Base-by-base conservation (phyloP, 2,888 invertebrate species). In the Drosophila infuscata region DNA sequence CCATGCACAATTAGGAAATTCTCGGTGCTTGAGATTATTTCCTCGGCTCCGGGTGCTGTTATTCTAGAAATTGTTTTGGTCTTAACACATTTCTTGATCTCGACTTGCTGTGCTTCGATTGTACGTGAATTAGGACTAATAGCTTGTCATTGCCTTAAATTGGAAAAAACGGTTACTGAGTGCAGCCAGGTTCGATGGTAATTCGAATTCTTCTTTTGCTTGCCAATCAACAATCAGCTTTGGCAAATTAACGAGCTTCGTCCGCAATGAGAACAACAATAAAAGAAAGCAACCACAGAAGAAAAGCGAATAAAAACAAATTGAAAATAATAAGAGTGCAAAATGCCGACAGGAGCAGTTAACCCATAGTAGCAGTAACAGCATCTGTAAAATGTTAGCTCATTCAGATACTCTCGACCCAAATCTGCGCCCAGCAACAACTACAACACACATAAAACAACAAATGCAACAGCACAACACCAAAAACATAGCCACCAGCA, bases 381-480 rank as follows among this genome's bases (percentile, higher is more conserved):
- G 67, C 62, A 51, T 64, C 53, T 65, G 61, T 38, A 70, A 83
- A 79, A 70, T 79, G 74, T 79, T 68, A 81, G 68, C 79, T 74
- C 78, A 74, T 84, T 84, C 74, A 89, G 73, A 70, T 77, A 66
- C 81, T 76, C 84, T 82, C 89, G 87, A 88, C 87, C 87, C 76
- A 87, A 90, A 90, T 90, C 75, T 58, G 71, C 54, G 67, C 25
- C 43, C 54, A 43, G 20, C 54, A 81, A 64, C 64, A 78, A 57
- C 48, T 33, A 11, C 17, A 51, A 35, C 35, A 62, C 41, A 53
- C 59, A 67, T 67, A 25, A 25, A 25, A 51, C 51, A 78, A 84
- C 80, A 79, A 88, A 85, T 73, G 73, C 76, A 82, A 77, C 59
- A 74, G 69, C 64, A 70, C 48, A 74, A 69, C 71, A 73, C 70